Conservation (phyloP, 2,797 vertebrate species). For the Chelon labrosus region DNA sequence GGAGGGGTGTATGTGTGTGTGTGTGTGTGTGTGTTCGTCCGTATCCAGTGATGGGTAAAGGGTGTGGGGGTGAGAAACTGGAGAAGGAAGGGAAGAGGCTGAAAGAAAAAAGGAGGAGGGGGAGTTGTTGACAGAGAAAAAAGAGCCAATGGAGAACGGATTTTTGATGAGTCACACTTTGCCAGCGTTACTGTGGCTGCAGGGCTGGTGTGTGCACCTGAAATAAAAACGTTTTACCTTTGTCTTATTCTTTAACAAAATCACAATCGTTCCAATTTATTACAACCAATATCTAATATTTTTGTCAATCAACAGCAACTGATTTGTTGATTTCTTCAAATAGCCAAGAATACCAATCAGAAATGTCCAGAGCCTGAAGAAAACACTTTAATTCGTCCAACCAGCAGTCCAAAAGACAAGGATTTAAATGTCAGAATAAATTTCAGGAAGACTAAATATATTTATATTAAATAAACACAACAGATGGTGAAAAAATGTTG, state of each 20-base stretch:
- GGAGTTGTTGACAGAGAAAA: slow-evolving; percentile 40
- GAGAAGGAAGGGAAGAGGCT: slow-evolving; percentile 19
- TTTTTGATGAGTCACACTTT: slow-evolving; percentile 78
- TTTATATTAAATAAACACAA: no score
- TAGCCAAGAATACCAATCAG: no score
- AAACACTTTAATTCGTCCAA: no score
- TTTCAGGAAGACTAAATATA: no score
- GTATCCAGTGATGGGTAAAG: slow-evolving; percentile 40
- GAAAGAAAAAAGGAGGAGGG: slow-evolving; percentile 38
- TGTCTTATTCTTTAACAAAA: neutral
- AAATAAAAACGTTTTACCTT: neutral
- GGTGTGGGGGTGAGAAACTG: slow-evolving; percentile 30
- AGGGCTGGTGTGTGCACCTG: neutral
- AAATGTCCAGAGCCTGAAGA: no score
- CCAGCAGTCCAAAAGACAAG: no score
- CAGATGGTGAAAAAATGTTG: no score
- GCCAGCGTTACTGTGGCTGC: slow-evolving; percentile 44
- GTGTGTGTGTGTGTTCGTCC: slow-evolving; percentile 3
- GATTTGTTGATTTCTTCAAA: no score
- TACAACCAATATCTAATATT: no score
- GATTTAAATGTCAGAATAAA: no score
- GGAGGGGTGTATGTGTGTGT: slow-evolving; percentile 23
- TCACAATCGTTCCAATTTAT: neutral
- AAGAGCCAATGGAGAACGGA: slow-evolving; percentile 32
- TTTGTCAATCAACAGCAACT: no score